These are phyloP conservation scores for Xiphophorus hellerii DNA, from an alignment of 2,113 vertebrate species.

Conservation along the genomic window DNA sequence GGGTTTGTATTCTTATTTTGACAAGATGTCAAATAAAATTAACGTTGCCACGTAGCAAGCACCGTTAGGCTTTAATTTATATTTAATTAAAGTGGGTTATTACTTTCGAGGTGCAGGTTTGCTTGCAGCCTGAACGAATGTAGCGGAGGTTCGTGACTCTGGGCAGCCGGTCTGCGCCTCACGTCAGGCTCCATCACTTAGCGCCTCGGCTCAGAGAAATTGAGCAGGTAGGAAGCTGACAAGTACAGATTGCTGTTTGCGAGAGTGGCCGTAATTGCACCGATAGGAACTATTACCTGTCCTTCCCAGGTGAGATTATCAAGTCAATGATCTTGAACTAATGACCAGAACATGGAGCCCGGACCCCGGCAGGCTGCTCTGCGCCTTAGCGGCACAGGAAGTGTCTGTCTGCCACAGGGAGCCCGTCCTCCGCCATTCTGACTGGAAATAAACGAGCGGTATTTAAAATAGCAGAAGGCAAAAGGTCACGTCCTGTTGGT, in stretches of 20 bases:
- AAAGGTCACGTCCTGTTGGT: neutral
- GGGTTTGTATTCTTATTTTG: too few species aligned
- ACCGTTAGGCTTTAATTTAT: neutral
- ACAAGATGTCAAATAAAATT: neutral
- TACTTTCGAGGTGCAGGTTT: neutral
- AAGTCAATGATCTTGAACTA: slow-evolving; percentile 78
- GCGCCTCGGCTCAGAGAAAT: slow-evolving; percentile 53
- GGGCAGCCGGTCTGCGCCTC: slow-evolving; percentile 26
- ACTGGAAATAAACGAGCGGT: slow-evolving; percentile 19
- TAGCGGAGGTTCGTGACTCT: neutral
- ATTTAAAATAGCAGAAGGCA: slow-evolving; percentile 21
- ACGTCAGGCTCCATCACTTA: slow-evolving; percentile 43
- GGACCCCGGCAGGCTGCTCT: slow-evolving; percentile 51
- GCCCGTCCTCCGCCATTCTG: slow-evolving; percentile 30
- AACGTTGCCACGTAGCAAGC: neutral
- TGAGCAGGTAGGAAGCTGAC: slow-evolving; percentile 58
- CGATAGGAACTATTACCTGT: slow-evolving; percentile 75
- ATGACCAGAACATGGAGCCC: slow-evolving; percentile 74
- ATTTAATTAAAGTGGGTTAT: neutral
- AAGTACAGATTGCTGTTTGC: slow-evolving; percentile 71
- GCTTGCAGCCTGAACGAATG: neutral
- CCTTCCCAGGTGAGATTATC: slow-evolving; percentile 78
- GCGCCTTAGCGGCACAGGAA: slow-evolving; percentile 37
- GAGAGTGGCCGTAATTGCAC: slow-evolving; percentile 68
- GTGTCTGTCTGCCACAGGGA: slow-evolving; percentile 38